A percentile compares a stretch with the other conserved stretches of the same genome.
Evolutionary conservation across 2,113 vertebrate genomes (phyloP).

Genomic region (Axis porcinus): DNA sequence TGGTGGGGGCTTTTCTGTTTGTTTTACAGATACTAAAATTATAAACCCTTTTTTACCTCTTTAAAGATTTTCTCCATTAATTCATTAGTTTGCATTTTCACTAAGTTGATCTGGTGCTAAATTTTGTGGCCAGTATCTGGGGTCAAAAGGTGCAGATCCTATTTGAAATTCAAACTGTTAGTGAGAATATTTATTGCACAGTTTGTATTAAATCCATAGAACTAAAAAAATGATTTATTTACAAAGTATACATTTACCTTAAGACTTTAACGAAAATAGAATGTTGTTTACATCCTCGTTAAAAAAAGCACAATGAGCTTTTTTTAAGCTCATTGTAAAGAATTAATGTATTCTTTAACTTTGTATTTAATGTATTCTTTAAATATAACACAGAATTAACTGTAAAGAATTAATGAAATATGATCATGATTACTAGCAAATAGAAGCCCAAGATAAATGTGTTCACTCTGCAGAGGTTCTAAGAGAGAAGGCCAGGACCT

Average conservation of each 20-base stretch:
- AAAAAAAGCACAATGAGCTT: neutral
- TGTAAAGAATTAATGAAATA: neutral
- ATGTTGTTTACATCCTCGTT: neutral
- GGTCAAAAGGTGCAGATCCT: neutral
- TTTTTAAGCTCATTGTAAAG: too few species aligned
- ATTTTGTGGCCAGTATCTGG: neutral
- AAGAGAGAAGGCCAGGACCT: neutral
- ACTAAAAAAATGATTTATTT: neutral
- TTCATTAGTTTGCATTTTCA: neutral
- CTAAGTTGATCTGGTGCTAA: neutral
- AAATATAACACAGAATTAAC: too few species aligned
- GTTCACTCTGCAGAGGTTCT: neutral
- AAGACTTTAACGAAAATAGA: neutral
- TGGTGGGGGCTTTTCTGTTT: neutral
- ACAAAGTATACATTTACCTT: neutral
- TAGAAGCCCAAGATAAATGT: neutral
- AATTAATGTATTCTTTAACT: too few species aligned
- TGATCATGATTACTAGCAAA: neutral
- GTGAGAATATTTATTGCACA: neutral
- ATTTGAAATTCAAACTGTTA: conserved; percentile 13
- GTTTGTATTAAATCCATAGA: neutral
- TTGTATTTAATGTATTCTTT: too few species aligned
- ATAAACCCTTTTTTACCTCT: neutral
- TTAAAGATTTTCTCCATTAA: neutral
- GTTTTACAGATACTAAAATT: neutral